phyloP scores from a whole-genome alignment of 2,888 invertebrate genomes.

The Eulithis prunata region DNA sequence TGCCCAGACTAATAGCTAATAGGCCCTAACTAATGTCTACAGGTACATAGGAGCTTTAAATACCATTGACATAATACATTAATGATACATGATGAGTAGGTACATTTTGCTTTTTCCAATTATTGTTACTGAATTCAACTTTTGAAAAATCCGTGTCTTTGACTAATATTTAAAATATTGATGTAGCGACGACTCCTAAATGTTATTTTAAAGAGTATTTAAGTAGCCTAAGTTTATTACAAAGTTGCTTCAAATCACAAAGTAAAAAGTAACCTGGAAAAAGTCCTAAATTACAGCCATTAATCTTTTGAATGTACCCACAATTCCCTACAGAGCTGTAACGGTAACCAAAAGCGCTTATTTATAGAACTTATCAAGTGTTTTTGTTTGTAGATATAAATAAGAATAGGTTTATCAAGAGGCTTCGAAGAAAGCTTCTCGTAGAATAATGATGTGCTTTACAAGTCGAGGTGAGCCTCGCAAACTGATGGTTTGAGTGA shows the following conservation, averaged over 20 bases:
- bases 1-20: not conserved
- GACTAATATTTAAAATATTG: too few relatives aligned
- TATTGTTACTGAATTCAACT: too few relatives aligned
- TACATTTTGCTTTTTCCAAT: too few relatives aligned
- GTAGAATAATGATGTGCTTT: slow-evolving; percentile 18
- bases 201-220: too few relatives aligned
- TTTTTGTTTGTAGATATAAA: slow-evolving; percentile 31
- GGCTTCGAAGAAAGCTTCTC: not conserved
- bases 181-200: too few relatives aligned
- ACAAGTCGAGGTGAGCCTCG: not conserved
- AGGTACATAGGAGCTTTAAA: too few relatives aligned
- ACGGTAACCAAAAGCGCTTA: slow-evolving; percentile 22
- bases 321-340: slow-evolving; percentile 32
- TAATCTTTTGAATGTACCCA: slow-evolving; percentile 30
- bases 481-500: slow-evolving; percentile 14
- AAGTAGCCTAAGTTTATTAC: too few relatives aligned
- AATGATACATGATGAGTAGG: too few relatives aligned
- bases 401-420: slow-evolving; percentile 18
- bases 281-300: slow-evolving; percentile 21
- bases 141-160: too few relatives aligned
- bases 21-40: too few relatives aligned
- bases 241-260: not conserved
- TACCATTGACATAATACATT: too few relatives aligned
- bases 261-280: slow-evolving; percentile 8
- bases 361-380: slow-evolving; percentile 33